Evolutionary conservation across 35 echinoderm and acorn worm genomes (phyloP), one percentile per base, ranked within the genome.

Genomic region (Diadema setosum): DNA sequence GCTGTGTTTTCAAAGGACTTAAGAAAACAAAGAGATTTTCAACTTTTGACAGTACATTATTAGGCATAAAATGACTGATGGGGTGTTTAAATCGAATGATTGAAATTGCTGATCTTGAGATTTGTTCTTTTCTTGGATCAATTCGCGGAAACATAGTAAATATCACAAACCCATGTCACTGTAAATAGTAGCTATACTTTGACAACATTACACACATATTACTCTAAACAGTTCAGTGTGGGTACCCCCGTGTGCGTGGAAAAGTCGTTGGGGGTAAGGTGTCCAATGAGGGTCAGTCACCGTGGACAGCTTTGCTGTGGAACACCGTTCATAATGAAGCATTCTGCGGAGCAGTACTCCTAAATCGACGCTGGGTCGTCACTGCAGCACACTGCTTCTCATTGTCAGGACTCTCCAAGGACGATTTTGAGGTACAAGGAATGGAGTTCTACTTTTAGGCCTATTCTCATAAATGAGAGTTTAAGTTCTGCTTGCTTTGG

Each of bases 331-430:
- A 52, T 26, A 43, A 65, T 21, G 82, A 59, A 46, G 67, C 82
- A 39, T 88, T 98, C 20, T 98, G 96, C 80, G 96, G 96, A 0
- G 96, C 89, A 3, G 85, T 87, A 8, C 69, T 98, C 9, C 70
- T 98, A 14, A 94, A 90, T 58, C 67, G 90, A 41, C 84, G 89
- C 20, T 98, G 67, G 84, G 86, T 98, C 0, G 34, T 98, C 3
- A 98, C 96, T 39, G 92, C 96, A 14, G 92, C 96, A 9, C 96
- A 98, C 46, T 98, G 96, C 37, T 94, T 98, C 48, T 39, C 56
- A 0, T 41, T 63, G 5, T 44, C 46, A 25, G 39, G 45, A 0
- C 41, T 33, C 2, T 73, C 45, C 27, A 37, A 27, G 2, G n/a
- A 64, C 5, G 27, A 94, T 21, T 26, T 94, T 48, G 70, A 90